Evolutionary conservation across 2,797 vertebrate genomes (phyloP).

Genomic region (Harpagifer antarcticus): DNA sequence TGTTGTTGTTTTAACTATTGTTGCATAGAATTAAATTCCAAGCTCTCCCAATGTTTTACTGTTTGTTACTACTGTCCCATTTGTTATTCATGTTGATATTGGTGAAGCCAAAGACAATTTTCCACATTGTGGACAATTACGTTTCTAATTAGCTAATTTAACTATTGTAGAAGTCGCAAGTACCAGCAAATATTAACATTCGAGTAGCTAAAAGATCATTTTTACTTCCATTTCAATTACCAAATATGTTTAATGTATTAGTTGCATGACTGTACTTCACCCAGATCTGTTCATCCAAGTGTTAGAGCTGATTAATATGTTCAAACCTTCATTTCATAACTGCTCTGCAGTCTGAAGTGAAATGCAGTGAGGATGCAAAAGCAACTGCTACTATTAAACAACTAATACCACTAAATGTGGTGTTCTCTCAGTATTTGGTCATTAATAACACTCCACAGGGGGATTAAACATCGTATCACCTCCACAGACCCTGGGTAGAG

Average conservation of each 20-base stretch:
- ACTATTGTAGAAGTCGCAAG: neutral
- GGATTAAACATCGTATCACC: slow-evolving; percentile 23
- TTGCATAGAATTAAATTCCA: no score
- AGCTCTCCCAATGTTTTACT: no score
- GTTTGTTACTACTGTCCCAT: no score
- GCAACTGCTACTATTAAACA: neutral
- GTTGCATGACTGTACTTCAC: neutral
- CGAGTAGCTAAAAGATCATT: neutral
- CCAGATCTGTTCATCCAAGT: neutral
- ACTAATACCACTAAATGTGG: neutral
- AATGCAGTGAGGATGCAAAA: slow-evolving; percentile 2
- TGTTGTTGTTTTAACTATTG: no score
- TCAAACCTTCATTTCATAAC: neutral
- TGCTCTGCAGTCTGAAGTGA: neutral
- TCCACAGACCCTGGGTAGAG: slow-evolving; percentile 14
- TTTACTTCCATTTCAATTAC: neutral
- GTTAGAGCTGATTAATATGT: neutral
- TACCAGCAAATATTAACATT: neutral
- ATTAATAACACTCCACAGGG: slow-evolving; percentile 24
- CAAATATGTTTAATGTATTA: neutral
- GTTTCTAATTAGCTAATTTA: no score
- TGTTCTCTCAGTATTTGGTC: slow-evolving; percentile 6
- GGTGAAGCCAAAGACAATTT: no score
- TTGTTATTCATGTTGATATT: no score
- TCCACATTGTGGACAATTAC: no score